A percentile compares a stretch with the other conserved stretches of the same genome.
These are phyloP conservation scores for Ectemnius continuus DNA, from an alignment of 2,888 invertebrate genomes.

Conservation along the genomic window DNA sequence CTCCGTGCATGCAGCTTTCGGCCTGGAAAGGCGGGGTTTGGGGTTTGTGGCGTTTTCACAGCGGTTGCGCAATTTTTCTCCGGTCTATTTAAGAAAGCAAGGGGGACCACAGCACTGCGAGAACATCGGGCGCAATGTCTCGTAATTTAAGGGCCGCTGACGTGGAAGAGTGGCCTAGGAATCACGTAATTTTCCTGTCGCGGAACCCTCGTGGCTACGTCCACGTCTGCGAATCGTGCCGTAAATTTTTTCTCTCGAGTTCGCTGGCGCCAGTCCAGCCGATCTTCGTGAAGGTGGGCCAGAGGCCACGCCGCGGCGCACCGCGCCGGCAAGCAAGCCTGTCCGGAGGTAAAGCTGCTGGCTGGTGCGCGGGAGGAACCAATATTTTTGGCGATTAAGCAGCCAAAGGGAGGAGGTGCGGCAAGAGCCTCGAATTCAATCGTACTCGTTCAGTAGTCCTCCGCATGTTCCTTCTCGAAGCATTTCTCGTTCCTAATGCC, in stretches of 20 bases:
- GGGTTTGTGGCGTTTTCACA: slow-evolving; percentile 7
- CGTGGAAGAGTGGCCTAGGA: slow-evolving; percentile 16
- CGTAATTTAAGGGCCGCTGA: slow-evolving; percentile 7
- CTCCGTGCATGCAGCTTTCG: too few relatives aligned
- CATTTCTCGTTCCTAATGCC: slow-evolving; percentile 40
- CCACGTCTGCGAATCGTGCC: slow-evolving; percentile 7
- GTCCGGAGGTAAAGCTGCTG: slow-evolving; percentile 32
- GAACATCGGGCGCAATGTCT: neutral
- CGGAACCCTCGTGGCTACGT: neutral
- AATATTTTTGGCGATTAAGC: slow-evolving; percentile 74
- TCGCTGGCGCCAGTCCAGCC: slow-evolving; percentile 53
- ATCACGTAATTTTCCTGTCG: slow-evolving; percentile 54
- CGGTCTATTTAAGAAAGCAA: too few relatives aligned
- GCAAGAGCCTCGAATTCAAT: slow-evolving; percentile 65
- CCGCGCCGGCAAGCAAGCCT: slow-evolving; percentile 5
- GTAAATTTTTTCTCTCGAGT: slow-evolving; percentile 45
- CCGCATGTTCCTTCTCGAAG: slow-evolving; percentile 47
- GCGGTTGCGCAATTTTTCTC: neutral
- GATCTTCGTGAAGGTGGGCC: slow-evolving; percentile 32
- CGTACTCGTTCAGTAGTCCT: slow-evolving; percentile 40
- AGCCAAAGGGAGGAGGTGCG: slow-evolving; percentile 23
- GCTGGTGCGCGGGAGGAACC: slow-evolving; percentile 40
- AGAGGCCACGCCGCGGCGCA: too few relatives aligned
- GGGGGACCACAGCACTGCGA: neutral
- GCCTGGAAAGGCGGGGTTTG: too few relatives aligned